Base-by-base conservation (phyloP, 1,140 invertebrate species). In the Drosophila novamexicana region DNA sequence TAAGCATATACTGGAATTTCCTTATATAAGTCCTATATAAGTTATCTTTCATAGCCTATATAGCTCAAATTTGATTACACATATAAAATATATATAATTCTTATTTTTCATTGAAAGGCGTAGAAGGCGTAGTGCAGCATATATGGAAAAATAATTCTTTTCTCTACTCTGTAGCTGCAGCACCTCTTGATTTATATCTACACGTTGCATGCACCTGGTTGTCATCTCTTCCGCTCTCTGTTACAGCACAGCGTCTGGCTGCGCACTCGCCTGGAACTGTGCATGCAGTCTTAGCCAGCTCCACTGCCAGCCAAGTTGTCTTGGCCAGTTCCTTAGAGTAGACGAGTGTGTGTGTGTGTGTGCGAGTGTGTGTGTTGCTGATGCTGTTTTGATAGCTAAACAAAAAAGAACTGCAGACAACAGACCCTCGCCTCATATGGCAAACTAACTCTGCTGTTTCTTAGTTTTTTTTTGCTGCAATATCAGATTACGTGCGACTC, bases 401-500 rank as follows among this genome's bases (percentile, higher is more conserved):
- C 66, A 61, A 65, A 50, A 42, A 57, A 61, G 40, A 75, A 58
- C 53, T 54, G 7, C 14, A 57, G 67, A 22, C 59, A 70, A 69
- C 49, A 47, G 62, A 45, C 36, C 40, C 59, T 62, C 75, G 78
- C 67, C 83, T 56, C 75, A 85, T 79, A 85, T 88, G 82, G 77
- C 61, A 64, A 70, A 63, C 68, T 50, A 40, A 52, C 62, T 64
- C 53, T 62, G 18, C 47, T 32, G 12, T 61, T 63, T 57, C 56
- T 57, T 66, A n/a, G 59, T 63, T 34, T 74, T 68, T 44, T 68
- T 68, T 73, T 70, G 42, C 47, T 78, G 62, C 68, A 53, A 83
- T 86, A 86, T 86, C 82, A 88, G 83, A 86, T 86, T 86, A 88
- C 82, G 76, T 88, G 83, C 76, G 68, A 76, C 64, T 59, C 52